Evolutionary conservation across 1,140 invertebrate species (phyloP), one percentile per base, ranked within the genome.

Genomic region (Drosophila busckii): DNA sequence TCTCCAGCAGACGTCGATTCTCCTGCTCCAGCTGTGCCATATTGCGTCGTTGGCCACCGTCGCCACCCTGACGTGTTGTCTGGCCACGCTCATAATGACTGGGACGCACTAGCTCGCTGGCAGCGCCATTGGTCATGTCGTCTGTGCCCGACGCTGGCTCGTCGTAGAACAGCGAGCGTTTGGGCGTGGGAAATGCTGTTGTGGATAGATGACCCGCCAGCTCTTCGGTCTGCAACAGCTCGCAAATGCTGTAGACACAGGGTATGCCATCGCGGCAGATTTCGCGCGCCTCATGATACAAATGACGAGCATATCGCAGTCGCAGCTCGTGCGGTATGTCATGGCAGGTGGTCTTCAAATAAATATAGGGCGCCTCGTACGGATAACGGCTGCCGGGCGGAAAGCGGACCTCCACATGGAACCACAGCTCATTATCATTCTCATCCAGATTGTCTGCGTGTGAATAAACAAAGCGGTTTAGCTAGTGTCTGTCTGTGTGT

Each of bases 371-470:
- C 1, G 92, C 88, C 88, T 94, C 91, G 76, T 90, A 92, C 1
- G 93, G 93, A 87, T 94, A 94, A 61, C 90, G 89, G 40, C 89
- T 91, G 85, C 91, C 89, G 55, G 90, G 88, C 3, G 92, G 90
- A 89, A 94, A 94, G 68, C 93, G 89, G 73, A 94, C 90, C 90
- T 94, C 93, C 70, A 94, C 88, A 87, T 92, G 93, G 35, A 85
- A 87, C 68, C 70, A 85, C 19, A 85, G 67, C 35, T 82, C 61
- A 9, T 84, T 84, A n/a, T 86, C 70, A 26, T 82, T 85, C 34
- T 86, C 70, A 10, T 82, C 70, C 3, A 80, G 31, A 53, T 49
- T 56, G 0, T 83, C 70, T 32, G 16, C 5, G n/a, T n/a, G n/a
- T 19, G 4, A 9, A 2, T 2, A 4, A 7, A 7, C 8, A 7